phyloP scores from a whole-genome alignment of 2,113 vertebrate genomes.

The Pampusana beccarii region DNA sequence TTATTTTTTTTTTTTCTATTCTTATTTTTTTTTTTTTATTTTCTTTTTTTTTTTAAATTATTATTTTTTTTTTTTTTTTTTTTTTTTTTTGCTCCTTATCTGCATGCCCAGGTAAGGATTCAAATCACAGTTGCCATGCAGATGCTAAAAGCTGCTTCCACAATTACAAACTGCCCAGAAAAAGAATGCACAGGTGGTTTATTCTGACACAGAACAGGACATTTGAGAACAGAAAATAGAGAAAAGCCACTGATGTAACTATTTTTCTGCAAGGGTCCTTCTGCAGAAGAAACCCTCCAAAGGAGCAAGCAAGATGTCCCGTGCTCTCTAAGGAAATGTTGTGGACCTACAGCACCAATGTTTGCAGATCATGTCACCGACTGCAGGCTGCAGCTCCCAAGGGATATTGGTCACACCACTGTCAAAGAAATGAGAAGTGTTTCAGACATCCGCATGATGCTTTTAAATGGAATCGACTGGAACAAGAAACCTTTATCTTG shows the following conservation, averaged over 20 bases:
- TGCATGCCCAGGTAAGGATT: background rate
- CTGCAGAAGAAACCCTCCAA: background rate
- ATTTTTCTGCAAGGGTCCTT: background rate
- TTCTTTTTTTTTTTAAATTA: too few species aligned
- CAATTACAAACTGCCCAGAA: background rate
- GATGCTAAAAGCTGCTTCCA: background rate
- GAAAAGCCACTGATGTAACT: background rate
- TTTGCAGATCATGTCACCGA: background rate
- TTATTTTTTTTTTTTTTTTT: too few species aligned
- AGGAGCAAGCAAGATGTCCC: rapidly evolving
- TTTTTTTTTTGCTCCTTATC: background rate
- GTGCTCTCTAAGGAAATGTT: background rate
- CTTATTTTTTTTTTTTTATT: too few species aligned
- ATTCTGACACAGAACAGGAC: background rate
- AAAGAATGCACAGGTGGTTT: background rate
- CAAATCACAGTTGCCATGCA: background rate
- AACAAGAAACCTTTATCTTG: background rate
- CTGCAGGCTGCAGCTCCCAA: background rate
- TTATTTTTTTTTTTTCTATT: too few species aligned
- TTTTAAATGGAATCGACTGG: background rate
- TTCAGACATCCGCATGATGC: background rate
- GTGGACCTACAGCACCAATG: rapidly evolving
- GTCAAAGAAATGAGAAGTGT: too few species aligned
- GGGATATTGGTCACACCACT: background rate
- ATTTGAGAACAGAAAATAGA: background rate